Base-by-base conservation (phyloP, 2,888 invertebrate genomes). In the Athetis lepigone region DNA sequence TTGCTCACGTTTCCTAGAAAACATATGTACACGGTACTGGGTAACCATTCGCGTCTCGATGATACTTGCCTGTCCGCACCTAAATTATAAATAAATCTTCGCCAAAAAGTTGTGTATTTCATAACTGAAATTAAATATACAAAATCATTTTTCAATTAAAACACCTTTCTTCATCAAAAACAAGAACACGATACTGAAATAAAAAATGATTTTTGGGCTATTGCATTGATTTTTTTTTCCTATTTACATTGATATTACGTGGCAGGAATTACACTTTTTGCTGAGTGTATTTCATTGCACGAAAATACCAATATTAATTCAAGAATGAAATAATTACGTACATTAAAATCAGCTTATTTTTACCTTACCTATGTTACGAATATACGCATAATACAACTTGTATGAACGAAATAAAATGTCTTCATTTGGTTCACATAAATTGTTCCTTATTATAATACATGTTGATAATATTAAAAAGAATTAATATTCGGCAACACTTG, bases 401-500 rank as follows among this genome's bases (percentile, higher is more conserved):
- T 84, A 79, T 88, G 88, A 87, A 89, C 83, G 21, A 89, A 81
- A 81, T 71, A 61, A 59, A 64, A 51, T 37, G 19, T 2, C 63
- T 77, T 75, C 49, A 69, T 75, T 66, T 83, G 16, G 80, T 90
- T 85, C 90, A 87, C 78, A 86, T 75, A 73, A 79, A 88, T 79
- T 82, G 86, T 70, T 73, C 85, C 94, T 93, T 93, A 94, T 87
- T 90, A 92, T 92, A 91, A 89, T 92, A 94, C 89, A 94, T 88
- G 92, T 90, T 90, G 93, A 92, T 93, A 90, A 90, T 94, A 94
- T 93, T 93, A 93, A 94, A 80, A 93, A 90, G 89, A 93, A 92
- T 90, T 90, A 87, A 88, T 94, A 93, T 94, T 94, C 94, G 88
- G 95, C 95, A 95, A 95, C 95, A 95, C 94, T 94, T 94, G 94